Evolutionary conservation across 92 coral and sea anemone species (phyloP), one percentile per base, ranked within the genome.

Genomic region (Plumapathes pennacea): DNA sequence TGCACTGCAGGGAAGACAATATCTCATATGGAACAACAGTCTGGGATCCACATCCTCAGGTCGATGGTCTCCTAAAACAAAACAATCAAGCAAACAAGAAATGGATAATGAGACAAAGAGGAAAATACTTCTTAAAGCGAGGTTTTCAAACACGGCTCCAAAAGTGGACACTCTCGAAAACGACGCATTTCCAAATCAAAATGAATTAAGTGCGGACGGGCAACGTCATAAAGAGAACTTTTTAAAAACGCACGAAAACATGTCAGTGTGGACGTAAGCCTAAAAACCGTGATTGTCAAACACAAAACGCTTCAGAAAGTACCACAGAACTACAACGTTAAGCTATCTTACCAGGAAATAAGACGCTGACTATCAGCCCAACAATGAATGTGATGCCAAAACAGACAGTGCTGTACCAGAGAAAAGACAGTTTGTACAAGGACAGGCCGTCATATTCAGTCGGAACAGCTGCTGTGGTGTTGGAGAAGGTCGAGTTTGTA

Each of bases 331-430:
- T n/a, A n/a, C n/a, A n/a, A n/a, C n/a, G 5, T 22, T 23, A 32
- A 3, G n/a, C n/a, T n/a, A n/a, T 60, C 84, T 36, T 48, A 90
- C 96, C 98, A 48, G 85, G 90, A 74, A 71, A 84, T 2, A 92
- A 43, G 10, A 71, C 32, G 60, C 96, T 92, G 36, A 84, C 89
- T 46, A 92, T 19, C 30, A 88, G 40, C 7, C 98, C 98, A 18
- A 83, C 79, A 24, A 67, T 17, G 57, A 66, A 92, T 8, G 98
- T 92, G 10, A 81, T 82, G 1, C 32, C 32, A 74, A 71, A 88
- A 48, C 98, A 92, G 26, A 81, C 90, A 10, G 74, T 71, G 53
- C 96, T 92, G 94, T 92, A 88, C 96, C 96, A 88, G 9, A 88
- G 77, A 37, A 82, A 89, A 6, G 98, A 92, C 36, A 88, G 26